Evolutionary conservation across 2,888 invertebrate genomes (phyloP).

Genomic region (Amiota mariae): DNA sequence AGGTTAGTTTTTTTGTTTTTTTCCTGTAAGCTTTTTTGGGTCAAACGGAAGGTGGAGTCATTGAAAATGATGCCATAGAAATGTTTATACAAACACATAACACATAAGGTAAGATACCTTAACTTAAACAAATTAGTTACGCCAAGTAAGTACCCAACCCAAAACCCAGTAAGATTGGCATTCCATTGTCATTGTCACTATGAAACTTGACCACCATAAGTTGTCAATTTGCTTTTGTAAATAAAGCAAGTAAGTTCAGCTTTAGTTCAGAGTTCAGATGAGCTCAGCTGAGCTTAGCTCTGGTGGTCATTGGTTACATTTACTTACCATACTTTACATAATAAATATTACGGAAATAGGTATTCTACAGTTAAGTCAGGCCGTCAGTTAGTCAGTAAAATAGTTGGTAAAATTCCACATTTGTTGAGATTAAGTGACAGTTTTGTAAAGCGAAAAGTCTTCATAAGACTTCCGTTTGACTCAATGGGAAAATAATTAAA

Average conservation of each 20-base stretch:
- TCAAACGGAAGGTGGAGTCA: neutral
- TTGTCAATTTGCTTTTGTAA: neutral
- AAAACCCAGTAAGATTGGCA: constrained; percentile 39
- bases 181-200: no score
- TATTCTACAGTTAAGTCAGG: neutral
- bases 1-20: neutral
- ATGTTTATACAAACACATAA: constrained; percentile 52
- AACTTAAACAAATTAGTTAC: constrained; percentile 59
- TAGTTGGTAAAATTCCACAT: neutral
- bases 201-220: constrained; percentile 9
- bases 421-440: neutral
- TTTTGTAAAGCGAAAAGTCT: no score
- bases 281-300: constrained; percentile 2
- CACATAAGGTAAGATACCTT: constrained; percentile 36
- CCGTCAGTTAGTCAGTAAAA: neutral
- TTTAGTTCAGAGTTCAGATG: constrained; percentile 1
- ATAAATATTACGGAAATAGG: neutral
- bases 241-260: neutral
- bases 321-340: neutral
- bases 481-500: no score
- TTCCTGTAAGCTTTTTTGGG: neutral
- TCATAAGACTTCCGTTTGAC: no score
- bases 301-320: constrained; percentile 14
- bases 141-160: constrained; percentile 40
- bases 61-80: constrained; percentile 57